A percentile compares a stretch with the other conserved stretches of the same genome.
Evolutionary conservation across 2,888 invertebrate species (phyloP).

Genomic region (Synanthedon andrenaeformis): DNA sequence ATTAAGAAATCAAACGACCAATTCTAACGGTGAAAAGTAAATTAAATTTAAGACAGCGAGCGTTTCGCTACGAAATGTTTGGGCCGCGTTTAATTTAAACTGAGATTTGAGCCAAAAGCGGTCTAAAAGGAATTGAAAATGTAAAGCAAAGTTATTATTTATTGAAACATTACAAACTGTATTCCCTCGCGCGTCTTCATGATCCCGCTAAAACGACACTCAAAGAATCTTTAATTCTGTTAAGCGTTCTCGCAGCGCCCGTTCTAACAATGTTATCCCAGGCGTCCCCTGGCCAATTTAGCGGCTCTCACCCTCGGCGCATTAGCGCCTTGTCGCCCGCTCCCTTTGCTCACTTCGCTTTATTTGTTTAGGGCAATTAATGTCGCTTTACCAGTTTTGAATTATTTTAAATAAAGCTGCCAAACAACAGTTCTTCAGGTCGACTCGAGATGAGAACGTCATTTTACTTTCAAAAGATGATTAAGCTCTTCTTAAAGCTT

Average conservation of each 20-base stretch:
- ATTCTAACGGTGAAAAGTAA: too few relatives aligned
- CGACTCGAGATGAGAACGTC: not conserved
- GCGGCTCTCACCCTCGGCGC: not conserved
- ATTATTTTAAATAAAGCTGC: slow-evolving; percentile 17
- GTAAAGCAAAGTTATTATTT: not conserved
- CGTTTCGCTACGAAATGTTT: too few relatives aligned
- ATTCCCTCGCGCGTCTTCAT: not conserved
- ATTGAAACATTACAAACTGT: not conserved
- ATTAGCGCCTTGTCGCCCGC: not conserved
- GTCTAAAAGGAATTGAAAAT: not conserved
- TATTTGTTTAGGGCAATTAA: slow-evolving; percentile 39
- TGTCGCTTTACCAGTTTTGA: slow-evolving; percentile 19
- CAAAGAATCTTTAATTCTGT: slow-evolving; percentile 6
- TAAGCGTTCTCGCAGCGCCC: slow-evolving; percentile 2
- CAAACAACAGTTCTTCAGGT: not conserved
- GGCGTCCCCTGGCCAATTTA: slow-evolving; percentile 5
- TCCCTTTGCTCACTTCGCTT: slow-evolving; percentile 6
- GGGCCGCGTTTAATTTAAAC: too few relatives aligned
- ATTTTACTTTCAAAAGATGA: not conserved
- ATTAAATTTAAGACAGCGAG: too few relatives aligned
- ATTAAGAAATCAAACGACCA: too few relatives aligned
- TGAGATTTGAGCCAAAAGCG: too few relatives aligned
- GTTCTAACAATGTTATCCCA: slow-evolving; percentile 6
- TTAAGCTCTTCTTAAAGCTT: not conserved
- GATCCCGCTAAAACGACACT: not conserved